Conservation (phyloP, 2,888 invertebrate genomes). For the Orthonevra nobilis region DNA sequence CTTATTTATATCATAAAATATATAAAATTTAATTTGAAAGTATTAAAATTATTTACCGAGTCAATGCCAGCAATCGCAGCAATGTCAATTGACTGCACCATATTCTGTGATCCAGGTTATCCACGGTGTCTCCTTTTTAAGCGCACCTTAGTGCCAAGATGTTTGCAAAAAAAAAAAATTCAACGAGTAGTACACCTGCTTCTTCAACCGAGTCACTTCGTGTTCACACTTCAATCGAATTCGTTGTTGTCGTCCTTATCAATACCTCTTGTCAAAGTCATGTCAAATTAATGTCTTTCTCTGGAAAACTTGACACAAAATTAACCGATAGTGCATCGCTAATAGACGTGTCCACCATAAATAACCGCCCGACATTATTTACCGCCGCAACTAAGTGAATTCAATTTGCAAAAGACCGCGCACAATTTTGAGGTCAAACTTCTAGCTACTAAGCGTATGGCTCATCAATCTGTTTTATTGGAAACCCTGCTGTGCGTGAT, state of each 20-base stretch:
- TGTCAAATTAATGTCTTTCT: conserved; percentile 49
- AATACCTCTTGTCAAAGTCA: conserved; percentile 24
- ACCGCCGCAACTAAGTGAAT: conserved; percentile 47
- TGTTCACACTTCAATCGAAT: conserved; percentile 21
- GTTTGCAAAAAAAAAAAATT: conserved; percentile 9
- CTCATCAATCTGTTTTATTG: conserved; percentile 34
- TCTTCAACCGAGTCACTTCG: conserved; percentile 4
- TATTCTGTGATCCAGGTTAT: conserved; percentile 70
- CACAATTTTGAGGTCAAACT: conserved; percentile 27
- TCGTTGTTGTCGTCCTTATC: conserved; percentile 6
- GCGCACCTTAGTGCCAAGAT: conserved; percentile 17
- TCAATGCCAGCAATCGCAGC: conserved; percentile 78
- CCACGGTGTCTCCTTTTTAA: conserved; percentile 51
- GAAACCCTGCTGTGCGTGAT: conserved; percentile 13
- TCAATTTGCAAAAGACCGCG: conserved; percentile 10
- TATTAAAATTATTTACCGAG: conserved; percentile 74
- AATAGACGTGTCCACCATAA: too few relatives aligned
- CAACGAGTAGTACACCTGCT: too few relatives aligned
- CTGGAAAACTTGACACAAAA: conserved; percentile 25
- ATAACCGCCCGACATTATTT: too few relatives aligned
- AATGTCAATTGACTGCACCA: conserved; percentile 79
- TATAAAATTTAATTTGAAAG: background rate
- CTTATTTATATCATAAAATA: too few relatives aligned
- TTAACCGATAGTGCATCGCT: too few relatives aligned
- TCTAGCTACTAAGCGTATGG: conserved; percentile 25